Evolutionary conservation across 2,113 vertebrate genomes (phyloP).

Genomic region (Probosciger aterrimus): DNA sequence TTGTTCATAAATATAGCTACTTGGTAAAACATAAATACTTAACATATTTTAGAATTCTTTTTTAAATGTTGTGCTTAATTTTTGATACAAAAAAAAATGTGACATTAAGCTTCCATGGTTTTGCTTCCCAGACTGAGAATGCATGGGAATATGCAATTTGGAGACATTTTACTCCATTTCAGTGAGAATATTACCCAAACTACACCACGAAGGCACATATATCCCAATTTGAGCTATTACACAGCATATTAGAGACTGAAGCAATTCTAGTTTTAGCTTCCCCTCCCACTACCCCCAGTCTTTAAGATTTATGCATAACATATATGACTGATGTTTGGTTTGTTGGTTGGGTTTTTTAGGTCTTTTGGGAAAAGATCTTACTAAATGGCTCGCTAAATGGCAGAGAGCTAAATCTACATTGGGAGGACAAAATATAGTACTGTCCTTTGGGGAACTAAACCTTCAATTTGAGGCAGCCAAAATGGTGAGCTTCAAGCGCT

Average conservation of each 20-base stretch:
- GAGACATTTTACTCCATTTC: background rate
- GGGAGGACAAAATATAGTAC: background rate
- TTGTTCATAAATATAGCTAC: background rate
- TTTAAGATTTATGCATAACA: background rate
- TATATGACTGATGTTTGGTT: background rate
- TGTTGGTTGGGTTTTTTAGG: background rate
- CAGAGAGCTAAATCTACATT: background rate
- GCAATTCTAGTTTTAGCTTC: background rate
- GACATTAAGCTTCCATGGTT: background rate
- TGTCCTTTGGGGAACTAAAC: background rate
- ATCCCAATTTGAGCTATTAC: background rate
- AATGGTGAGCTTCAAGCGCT: background rate
- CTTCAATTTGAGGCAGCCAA: background rate
- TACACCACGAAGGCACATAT: background rate
- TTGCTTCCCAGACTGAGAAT: background rate
- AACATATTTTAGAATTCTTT: background rate
- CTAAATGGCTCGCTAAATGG: background rate
- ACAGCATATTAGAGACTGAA: background rate
- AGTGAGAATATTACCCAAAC: background rate
- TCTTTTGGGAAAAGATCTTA: background rate
- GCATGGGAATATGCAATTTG: no score
- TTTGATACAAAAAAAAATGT: background rate
- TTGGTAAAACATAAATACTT: background rate
- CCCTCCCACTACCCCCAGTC: rapidly evolving
- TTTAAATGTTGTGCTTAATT: background rate